These are phyloP conservation scores for Agrotis segetum DNA, from an alignment of 2,888 invertebrate genomes.

Conservation along the genomic window DNA sequence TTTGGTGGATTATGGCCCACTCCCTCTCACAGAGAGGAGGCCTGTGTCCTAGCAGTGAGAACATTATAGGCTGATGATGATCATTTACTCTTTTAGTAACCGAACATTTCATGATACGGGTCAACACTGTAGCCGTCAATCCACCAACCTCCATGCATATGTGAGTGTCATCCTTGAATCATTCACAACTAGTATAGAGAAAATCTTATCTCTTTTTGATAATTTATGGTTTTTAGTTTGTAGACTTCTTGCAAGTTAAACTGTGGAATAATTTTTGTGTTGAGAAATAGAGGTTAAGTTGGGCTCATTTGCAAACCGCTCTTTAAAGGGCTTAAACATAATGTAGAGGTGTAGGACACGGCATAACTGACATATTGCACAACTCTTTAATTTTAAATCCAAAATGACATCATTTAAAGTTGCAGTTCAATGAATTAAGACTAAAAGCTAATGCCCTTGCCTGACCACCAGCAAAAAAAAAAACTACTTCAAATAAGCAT, in stretches of 20 bases:
- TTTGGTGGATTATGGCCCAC: too few relatives aligned
- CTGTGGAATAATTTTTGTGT: not conserved
- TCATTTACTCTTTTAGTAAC: not conserved
- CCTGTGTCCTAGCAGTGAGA: too few relatives aligned
- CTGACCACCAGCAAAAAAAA: not conserved
- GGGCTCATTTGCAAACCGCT: not conserved
- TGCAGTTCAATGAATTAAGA: slow-evolving; percentile 27
- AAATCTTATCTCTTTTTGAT: not conserved
- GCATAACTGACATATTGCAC: not conserved
- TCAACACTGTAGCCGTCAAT: not conserved
- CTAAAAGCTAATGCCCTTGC: slow-evolving; percentile 4
- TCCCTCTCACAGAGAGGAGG: too few relatives aligned
- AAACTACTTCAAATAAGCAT: not conserved
- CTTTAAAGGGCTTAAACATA: not conserved
- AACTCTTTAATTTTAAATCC: not conserved
- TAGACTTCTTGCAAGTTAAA: not conserved
- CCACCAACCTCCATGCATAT: not conserved
- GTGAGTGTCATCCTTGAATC: slow-evolving; percentile 15
- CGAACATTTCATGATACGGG: not conserved
- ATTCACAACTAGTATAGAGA: not conserved
- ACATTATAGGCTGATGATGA: too few relatives aligned
- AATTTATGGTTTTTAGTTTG: not conserved
- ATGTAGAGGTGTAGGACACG: not conserved
- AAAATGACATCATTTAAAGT: slow-evolving; percentile 11
- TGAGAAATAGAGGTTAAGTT: slow-evolving; percentile 4